phyloP scores from a whole-genome alignment of 2,113 vertebrate genomes.

The Furnarius figulus region DNA sequence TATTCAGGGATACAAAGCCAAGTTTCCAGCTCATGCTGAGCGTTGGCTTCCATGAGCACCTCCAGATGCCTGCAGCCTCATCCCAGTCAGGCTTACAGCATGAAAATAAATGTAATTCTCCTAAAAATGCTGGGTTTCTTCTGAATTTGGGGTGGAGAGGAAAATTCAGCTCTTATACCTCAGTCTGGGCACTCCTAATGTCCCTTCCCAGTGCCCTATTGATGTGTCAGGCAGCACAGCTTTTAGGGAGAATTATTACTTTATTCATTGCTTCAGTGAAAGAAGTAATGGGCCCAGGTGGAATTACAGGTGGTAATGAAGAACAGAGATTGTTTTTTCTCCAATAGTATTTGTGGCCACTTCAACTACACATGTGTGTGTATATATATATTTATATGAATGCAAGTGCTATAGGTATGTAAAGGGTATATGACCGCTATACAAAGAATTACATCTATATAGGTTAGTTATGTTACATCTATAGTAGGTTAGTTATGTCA shows the following conservation, averaged over 20 bases:
- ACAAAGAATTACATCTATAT: neutral
- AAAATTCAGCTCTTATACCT: neutral
- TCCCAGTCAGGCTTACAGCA: neutral
- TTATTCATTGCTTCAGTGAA: neutral
- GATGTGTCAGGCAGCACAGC: neutral
- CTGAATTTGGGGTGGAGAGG: neutral
- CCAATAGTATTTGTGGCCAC: neutral
- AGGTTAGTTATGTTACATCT: neutral
- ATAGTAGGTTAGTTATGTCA: neutral
- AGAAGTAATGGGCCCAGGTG: neutral
- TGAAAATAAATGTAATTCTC: neutral
- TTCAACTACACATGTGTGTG: neutral
- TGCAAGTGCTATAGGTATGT: neutral
- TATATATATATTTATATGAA: neutral
- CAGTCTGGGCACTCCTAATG: neutral
- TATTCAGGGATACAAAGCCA: neutral
- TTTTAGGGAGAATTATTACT: neutral
- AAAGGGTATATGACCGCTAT: neutral
- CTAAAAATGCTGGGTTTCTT: neutral
- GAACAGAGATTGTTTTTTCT: neutral
- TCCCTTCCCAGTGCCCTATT: fast-evolving
- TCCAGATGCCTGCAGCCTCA: neutral
- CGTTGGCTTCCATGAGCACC: neutral
- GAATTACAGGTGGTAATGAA: neutral
- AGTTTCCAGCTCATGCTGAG: neutral